Base-by-base conservation (phyloP, 2,888 invertebrate species). In the Byasa hedistus region DNA sequence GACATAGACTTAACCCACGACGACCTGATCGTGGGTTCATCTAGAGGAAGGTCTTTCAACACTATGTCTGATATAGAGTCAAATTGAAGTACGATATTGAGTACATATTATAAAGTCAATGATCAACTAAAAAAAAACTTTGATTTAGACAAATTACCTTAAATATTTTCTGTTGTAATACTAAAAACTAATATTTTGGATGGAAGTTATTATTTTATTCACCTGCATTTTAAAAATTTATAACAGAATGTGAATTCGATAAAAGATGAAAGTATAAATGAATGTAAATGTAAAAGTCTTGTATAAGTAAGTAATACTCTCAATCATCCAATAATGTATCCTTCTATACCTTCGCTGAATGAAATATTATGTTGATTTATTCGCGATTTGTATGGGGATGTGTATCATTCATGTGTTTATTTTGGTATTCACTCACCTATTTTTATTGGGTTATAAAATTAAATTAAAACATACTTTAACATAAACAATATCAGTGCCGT, bases 321-420 rank as follows among this genome's bases (percentile, higher is more conserved):
- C 57, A 57, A 66, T 66, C 61, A 57, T 61, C n/a, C 57, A 21
- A n/a, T 51, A 51, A 65, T 61, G 32, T 44, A 39, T 52, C 36
- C 61, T 12, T 23, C 5, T 19, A 21, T 39, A 39, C 32, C 61
- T 24, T 54, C 24, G 22, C 27, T 36, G 61, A 61, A 39, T 61
- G 39, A 36, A 61, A 66, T 17, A 36, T 44, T 66, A 61, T 61
- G 52, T 39, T 66, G 51, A 66, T 61, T 57, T 66, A 61, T 57
- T 61, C 52, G 23, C 27, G 51, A 57, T 52, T 52, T 27, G 21
- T 57, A n/a, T 24, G n/a, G 8, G 12, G 36, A 57, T 39, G 32
- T 54, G 10, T 65, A 57, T 57, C 21, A 52, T 61, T 55, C 12
- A 51, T 58, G 23, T 58, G 24, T 19, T 48, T 22, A 22, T 58